Percentiles rank a stretch among this genome's conserved stretches.
Conservation (phyloP, 2,888 invertebrate species). For the Cacoxenus indagator region DNA sequence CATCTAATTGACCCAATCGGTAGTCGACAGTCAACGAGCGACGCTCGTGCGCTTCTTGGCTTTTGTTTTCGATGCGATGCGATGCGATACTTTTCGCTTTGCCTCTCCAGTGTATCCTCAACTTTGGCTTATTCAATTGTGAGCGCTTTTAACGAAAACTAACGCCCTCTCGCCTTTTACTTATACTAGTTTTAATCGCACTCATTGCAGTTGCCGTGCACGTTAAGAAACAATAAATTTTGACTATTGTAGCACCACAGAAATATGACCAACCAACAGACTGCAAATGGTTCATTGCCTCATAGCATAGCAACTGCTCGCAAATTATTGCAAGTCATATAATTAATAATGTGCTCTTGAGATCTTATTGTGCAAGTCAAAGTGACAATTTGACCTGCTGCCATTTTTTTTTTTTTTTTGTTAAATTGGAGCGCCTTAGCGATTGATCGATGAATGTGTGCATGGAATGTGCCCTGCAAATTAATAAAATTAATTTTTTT, state of each 20-base stretch:
- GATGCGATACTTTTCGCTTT: neutral
- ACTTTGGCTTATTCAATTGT: slow-evolving; percentile 14
- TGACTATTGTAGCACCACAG: neutral
- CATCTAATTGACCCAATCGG: slow-evolving; percentile 49
- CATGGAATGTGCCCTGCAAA: too few species aligned
- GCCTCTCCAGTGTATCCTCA: slow-evolving; percentile 1
- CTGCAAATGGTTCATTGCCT: neutral
- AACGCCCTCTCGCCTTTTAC: neutral
- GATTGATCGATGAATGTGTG: slow-evolving; percentile 40
- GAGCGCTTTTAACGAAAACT: neutral
- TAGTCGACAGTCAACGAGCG: neutral
- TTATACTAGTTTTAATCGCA: neutral
- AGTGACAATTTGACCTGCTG: slow-evolving; percentile 1
- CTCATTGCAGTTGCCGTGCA: neutral
- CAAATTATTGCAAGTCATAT: slow-evolving; percentile 13
- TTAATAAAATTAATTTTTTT: too few species aligned
- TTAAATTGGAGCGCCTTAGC: too few species aligned
- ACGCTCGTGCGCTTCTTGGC: slow-evolving; percentile 20
- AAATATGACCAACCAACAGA: neutral
- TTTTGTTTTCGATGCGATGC: neutral
- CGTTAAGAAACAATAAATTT: neutral
- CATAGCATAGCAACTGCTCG: neutral
- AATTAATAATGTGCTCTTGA: slow-evolving; percentile 7
- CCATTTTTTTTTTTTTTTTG: too few species aligned
- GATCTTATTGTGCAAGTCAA: slow-evolving; percentile 11